A percentile compares a stretch with the other conserved stretches of the same genome.
These are phyloP conservation scores for Lamprotornis superbus DNA, from an alignment of 2,113 vertebrate species.

Conservation along the genomic window DNA sequence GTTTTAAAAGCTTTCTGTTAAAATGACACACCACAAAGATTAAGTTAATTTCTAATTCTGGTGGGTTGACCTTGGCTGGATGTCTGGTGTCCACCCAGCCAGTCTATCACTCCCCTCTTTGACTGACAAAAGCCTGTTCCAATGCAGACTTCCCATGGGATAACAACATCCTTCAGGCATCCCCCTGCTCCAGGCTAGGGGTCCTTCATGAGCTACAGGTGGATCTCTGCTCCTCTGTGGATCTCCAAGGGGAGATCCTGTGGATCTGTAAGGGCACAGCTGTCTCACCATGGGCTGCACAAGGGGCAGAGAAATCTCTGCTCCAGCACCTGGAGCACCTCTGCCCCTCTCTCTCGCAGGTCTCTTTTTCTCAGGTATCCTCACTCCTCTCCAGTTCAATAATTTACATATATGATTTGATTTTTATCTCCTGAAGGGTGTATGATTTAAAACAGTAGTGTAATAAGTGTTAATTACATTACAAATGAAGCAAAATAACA, in stretches of 20 bases:
- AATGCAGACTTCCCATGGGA: background rate
- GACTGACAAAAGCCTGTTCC: background rate
- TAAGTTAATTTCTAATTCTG: background rate
- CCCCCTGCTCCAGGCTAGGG: accelerated
- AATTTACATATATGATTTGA: background rate
- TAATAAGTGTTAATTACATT: background rate
- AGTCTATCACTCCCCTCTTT: background rate
- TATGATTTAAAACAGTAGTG: background rate
- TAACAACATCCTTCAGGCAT: background rate
- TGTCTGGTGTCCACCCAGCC: background rate
- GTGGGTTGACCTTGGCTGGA: background rate
- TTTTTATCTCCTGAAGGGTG: background rate
- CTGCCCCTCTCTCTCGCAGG: background rate
- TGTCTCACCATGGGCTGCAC: background rate
- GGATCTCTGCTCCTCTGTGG: background rate
- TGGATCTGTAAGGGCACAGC: background rate
- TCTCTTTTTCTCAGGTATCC: background rate
- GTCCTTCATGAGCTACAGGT: background rate
- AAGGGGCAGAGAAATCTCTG: accelerated
- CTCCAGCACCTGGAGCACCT: accelerated
- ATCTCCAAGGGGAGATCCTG: background rate
- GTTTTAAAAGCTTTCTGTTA: background rate
- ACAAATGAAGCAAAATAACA: background rate
- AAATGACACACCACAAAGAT: background rate
- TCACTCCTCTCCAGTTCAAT: background rate